phyloP scores from a whole-genome alignment of 1,140 invertebrate genomes.

The Vanessa atalanta region DNA sequence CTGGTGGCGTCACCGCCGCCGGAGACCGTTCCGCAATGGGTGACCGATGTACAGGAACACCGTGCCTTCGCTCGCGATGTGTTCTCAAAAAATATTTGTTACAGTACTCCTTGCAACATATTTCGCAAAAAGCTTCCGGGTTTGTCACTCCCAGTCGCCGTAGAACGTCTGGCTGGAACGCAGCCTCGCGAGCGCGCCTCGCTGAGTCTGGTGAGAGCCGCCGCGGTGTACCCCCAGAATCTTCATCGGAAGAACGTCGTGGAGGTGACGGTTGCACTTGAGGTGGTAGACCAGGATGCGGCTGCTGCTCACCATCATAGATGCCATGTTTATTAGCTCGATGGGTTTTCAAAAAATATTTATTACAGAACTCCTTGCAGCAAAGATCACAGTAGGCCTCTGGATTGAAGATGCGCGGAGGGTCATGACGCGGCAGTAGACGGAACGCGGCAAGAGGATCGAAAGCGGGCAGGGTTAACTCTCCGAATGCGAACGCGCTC shows the following conservation, averaged over 20 bases:
- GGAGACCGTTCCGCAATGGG: conserved; percentile 81
- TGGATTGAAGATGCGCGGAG: conserved; percentile 93
- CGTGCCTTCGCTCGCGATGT: conserved; percentile 93
- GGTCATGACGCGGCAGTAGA: conserved; percentile 83
- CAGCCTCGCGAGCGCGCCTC: conserved; percentile 83
- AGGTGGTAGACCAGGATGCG: conserved; percentile 74
- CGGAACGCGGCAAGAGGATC: conserved; percentile 79
- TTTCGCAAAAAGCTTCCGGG: conserved; percentile 94
- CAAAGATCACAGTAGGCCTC: conserved; percentile 98
- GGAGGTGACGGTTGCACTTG: conserved; percentile 70
- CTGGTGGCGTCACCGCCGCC: conserved; percentile 80
- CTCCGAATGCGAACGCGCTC: conserved; percentile 77
- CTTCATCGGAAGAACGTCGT: conserved; percentile 75
- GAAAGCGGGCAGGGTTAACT: conserved; percentile 73
- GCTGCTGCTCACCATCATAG: conserved; percentile 81
- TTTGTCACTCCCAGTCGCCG: conserved; percentile 90
- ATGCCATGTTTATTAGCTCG: conserved; percentile 97
- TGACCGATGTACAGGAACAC: conserved; percentile 83
- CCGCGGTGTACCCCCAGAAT: conserved; percentile 81
- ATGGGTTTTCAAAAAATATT: conserved; percentile 99
- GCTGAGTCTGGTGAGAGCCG: conserved; percentile 83
- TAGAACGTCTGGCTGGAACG: conserved; percentile 86
- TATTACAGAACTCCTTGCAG: conserved; percentile 99
- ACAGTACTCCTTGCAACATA: conserved; percentile 97
- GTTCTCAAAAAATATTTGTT: conserved; percentile 97